These are phyloP conservation scores for Steinernema carpocapsae DNA, from an alignment of 2,888 invertebrate genomes.

Conservation along the genomic window DNA sequence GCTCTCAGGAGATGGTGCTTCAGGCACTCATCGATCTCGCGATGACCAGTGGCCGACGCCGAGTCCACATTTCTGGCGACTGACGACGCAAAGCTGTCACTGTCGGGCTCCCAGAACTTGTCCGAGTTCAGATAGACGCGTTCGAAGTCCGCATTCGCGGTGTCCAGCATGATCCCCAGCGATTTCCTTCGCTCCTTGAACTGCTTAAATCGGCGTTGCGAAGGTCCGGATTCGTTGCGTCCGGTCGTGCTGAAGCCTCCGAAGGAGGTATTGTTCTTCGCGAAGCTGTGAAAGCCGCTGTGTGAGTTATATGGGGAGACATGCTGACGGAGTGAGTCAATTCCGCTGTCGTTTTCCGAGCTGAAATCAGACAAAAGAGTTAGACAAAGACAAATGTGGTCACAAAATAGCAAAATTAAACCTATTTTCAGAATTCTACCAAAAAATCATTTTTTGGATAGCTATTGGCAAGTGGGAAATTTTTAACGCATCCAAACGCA, in stretches of 20 bases:
- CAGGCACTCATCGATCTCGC: conserved; percentile 62
- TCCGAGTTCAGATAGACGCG: conserved; percentile 53
- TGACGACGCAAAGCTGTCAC: conserved; percentile 42
- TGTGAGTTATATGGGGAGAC: conserved; percentile 56
- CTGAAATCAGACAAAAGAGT: conserved; percentile 40
- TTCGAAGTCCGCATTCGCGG: conserved; percentile 50
- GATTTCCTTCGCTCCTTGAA: conserved; percentile 61
- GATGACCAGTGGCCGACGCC: conserved; percentile 54
- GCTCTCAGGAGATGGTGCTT: conserved; percentile 59
- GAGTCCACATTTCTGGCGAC: not conserved
- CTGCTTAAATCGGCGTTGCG: conserved; percentile 55
- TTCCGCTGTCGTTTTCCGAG: conserved; percentile 66
- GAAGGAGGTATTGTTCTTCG: not conserved
- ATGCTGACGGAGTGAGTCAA: conserved; percentile 64
- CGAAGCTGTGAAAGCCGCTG: not conserved
- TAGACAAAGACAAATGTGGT: conserved; percentile 1
- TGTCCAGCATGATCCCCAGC: conserved; percentile 57
- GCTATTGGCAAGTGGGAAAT: too few species aligned
- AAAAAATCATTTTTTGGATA: too few species aligned
- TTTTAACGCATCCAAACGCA: too few species aligned
- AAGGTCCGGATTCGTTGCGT: conserved; percentile 40
- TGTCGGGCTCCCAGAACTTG: conserved; percentile 40
- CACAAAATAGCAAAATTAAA: conserved; percentile 26
- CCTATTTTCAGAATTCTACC: too few species aligned
- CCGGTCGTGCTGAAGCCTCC: conserved; percentile 23